Percentiles rank a stretch among this genome's conserved stretches.
phyloP scores from a whole-genome alignment of 2,797 vertebrate genomes.

The Silurus aristotelis region DNA sequence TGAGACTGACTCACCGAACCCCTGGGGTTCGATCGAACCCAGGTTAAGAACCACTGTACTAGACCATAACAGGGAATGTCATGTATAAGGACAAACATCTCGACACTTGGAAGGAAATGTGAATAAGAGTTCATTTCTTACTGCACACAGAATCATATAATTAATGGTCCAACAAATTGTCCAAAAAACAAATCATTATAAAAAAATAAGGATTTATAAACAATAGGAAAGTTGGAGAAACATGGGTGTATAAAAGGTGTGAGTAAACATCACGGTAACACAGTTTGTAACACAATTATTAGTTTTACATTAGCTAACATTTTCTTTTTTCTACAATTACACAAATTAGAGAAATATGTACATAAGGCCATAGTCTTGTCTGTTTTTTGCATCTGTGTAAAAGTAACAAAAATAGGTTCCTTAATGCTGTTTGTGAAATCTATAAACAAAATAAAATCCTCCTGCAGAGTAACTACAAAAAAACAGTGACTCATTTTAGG shows the following conservation, averaged over 20 bases:
- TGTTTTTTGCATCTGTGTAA: constrained; percentile 5
- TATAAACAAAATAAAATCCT: background rate
- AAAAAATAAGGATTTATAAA: background rate
- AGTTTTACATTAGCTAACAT: background rate
- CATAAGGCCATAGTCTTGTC: background rate
- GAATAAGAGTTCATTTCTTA: background rate
- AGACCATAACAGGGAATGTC: too few relatives aligned
- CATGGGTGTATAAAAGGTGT: background rate
- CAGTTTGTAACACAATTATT: too few relatives aligned
- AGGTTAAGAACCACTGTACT: too few relatives aligned
- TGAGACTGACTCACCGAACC: too few relatives aligned
- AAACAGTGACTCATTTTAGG: constrained; percentile 19
- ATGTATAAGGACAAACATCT: background rate
- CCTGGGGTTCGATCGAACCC: too few relatives aligned
- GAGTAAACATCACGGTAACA: background rate
- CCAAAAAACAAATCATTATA: background rate
- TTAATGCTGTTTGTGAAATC: constrained; percentile 6
- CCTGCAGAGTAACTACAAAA: constrained; percentile 6
- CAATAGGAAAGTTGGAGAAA: background rate
- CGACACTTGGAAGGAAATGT: background rate
- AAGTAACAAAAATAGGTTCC: background rate
- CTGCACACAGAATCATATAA: background rate
- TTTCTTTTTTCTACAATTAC: background rate
- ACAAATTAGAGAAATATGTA: background rate
- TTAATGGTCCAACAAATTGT: too few relatives aligned